phyloP scores from a whole-genome alignment of 2,888 invertebrate genomes.

The Pseudococcus jackbeardsleyi region DNA sequence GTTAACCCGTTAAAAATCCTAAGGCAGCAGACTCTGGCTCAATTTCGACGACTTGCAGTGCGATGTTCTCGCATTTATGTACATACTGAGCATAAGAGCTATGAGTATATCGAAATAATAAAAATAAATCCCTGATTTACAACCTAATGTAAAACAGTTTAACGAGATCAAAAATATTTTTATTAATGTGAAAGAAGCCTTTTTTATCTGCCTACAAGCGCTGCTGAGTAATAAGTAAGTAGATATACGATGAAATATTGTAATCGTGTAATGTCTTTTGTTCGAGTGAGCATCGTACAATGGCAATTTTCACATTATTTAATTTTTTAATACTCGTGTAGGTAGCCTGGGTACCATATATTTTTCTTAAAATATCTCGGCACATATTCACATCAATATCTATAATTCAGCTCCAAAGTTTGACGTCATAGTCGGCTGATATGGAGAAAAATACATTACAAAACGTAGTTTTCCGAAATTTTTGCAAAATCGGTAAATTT shows the following conservation, averaged over 20 bases:
- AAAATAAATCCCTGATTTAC: constrained; percentile 19
- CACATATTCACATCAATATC: no score
- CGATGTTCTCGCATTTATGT: constrained; percentile 6
- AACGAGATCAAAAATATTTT: constrained; percentile 28
- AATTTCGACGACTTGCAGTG: not conserved
- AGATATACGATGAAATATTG: not conserved
- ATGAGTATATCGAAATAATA: not conserved
- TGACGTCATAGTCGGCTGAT: no score
- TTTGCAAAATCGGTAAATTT: no score
- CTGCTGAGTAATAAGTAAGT: not conserved
- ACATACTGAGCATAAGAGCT: not conserved
- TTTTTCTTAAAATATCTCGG: not conserved
- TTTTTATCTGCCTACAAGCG: not conserved
- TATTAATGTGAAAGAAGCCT: not conserved
- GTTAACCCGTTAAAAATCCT: constrained; percentile 15
- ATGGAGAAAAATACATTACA: no score
- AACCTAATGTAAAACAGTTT: constrained; percentile 19
- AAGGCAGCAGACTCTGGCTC: not conserved
- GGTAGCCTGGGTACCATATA: no score
- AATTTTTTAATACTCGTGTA: not conserved
- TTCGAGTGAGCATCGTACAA: not conserved
- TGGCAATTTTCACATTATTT: not conserved
- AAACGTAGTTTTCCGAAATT: no score
- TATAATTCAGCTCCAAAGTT: no score
- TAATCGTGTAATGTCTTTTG: not conserved